A percentile compares a stretch with the other conserved stretches of the same genome.
These are phyloP conservation scores for Patella pellucida DNA, from an alignment of 2,888 invertebrate genomes.

Conservation along the genomic window DNA sequence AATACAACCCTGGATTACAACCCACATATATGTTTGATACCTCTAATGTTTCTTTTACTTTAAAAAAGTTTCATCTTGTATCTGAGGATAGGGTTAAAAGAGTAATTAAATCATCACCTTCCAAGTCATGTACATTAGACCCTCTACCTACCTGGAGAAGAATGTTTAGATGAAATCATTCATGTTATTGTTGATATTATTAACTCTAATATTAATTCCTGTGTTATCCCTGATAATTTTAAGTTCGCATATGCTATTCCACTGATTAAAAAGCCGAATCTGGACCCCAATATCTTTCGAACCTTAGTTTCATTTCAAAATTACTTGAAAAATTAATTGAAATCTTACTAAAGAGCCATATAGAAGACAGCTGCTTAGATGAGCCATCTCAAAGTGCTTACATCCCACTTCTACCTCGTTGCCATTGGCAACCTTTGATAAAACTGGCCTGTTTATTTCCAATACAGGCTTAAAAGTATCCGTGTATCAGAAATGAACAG, in stretches of 20 bases:
- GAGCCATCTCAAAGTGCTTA: background rate
- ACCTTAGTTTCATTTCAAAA: background rate
- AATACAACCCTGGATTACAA: background rate
- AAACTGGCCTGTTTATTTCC: too few relatives aligned
- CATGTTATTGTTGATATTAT: background rate
- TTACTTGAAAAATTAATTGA: background rate
- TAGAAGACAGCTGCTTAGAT: background rate
- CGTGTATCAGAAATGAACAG: too few relatives aligned
- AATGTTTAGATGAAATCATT: background rate
- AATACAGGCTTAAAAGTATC: too few relatives aligned
- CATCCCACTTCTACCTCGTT: too few relatives aligned
- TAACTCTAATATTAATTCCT: background rate
- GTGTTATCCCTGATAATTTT: too few relatives aligned
- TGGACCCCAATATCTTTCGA: background rate
- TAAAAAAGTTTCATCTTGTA: background rate
- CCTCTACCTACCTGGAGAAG: background rate
- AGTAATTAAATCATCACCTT: background rate
- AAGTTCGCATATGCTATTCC: background rate
- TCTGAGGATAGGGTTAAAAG: background rate
- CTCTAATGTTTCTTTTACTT: background rate
- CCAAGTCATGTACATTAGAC: background rate
- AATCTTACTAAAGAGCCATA: background rate
- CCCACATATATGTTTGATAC: background rate
- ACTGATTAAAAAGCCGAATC: background rate
- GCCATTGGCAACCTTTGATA: too few relatives aligned